Percentiles rank a stretch among this genome's conserved stretches.
Conservation (phyloP, 2,113 vertebrate species). For the Tyrannus savana region DNA sequence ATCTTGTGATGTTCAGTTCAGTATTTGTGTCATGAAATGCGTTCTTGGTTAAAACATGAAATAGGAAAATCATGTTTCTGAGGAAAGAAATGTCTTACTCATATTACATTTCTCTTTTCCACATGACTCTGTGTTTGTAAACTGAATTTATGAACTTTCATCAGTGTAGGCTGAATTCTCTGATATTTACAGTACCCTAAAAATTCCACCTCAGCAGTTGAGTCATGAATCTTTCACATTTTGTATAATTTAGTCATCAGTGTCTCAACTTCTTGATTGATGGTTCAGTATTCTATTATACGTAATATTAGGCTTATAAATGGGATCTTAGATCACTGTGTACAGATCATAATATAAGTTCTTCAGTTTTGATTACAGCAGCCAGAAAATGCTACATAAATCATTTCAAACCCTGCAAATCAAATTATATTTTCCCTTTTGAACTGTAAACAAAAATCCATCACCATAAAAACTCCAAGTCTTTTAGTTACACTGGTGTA, state of each 20-base stretch:
- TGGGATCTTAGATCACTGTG: conserved; percentile 18
- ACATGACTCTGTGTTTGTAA: background rate
- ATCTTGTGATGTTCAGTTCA: background rate
- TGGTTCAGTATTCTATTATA: conserved; percentile 37
- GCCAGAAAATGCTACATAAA: conserved; percentile 23
- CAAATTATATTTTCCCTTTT: conserved; percentile 1
- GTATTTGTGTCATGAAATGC: background rate
- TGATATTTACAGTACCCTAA: conserved; percentile 34
- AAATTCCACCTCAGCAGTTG: background rate
- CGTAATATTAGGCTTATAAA: conserved; percentile 44
- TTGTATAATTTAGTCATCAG: conserved; percentile 48
- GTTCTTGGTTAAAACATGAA: background rate
- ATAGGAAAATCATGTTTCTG: background rate
- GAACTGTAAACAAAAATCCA: conserved; percentile 23
- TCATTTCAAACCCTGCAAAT: conserved; percentile 3
- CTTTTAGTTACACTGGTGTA: background rate
- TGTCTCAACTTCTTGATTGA: conserved; percentile 46
- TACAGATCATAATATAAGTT: background rate
- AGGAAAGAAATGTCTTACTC: background rate
- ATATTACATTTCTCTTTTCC: background rate
- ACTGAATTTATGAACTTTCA: conserved; percentile 48
- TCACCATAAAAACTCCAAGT: background rate
- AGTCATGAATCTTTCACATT: conserved; percentile 49
- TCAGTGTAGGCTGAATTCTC: background rate
- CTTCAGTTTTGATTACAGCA: conserved; percentile 30